A percentile compares a stretch with the other conserved stretches of the same genome.
Evolutionary conservation across 2,888 invertebrate genomes (phyloP).

Genomic region (Dusona sp.): DNA sequence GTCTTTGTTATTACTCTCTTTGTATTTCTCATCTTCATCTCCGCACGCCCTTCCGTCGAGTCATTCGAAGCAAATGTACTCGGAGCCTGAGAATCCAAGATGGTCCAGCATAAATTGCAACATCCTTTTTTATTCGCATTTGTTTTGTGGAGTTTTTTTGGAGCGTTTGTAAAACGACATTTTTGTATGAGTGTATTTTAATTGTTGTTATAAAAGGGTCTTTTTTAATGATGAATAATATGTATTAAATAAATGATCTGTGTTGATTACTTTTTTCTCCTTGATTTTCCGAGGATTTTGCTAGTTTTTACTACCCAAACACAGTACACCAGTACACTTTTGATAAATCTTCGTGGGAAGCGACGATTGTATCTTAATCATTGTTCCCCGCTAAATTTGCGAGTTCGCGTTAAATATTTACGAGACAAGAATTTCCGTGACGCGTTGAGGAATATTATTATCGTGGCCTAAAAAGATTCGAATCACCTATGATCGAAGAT

Average conservation of each 20-base stretch:
- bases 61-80: slow-evolving; percentile 32
- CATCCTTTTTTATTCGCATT: slow-evolving; percentile 14
- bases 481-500: slow-evolving; percentile 12
- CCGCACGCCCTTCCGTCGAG: slow-evolving; percentile 36
- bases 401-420: slow-evolving; percentile 17
- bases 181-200: background rate
- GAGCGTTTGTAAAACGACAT: background rate
- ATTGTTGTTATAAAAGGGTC: background rate
- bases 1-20: slow-evolving; percentile 23
- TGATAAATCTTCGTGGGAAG: background rate
- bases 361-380: background rate
- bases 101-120: slow-evolving; percentile 1
- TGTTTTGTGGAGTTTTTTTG: background rate
- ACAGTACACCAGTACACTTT: background rate
- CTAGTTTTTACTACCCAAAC: background rate
- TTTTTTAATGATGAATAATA: background rate
- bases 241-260: background rate
- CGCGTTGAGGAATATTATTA: background rate
- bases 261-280: background rate
- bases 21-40: slow-evolving; percentile 18
- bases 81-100: slow-evolving; percentile 12
- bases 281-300: background rate
- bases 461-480: slow-evolving; percentile 3
- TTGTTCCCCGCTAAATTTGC: background rate
- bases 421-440: slow-evolving; percentile 23